Evolutionary conservation across 2,888 invertebrate genomes (phyloP).

Genomic region (Cosmia pyralina): DNA sequence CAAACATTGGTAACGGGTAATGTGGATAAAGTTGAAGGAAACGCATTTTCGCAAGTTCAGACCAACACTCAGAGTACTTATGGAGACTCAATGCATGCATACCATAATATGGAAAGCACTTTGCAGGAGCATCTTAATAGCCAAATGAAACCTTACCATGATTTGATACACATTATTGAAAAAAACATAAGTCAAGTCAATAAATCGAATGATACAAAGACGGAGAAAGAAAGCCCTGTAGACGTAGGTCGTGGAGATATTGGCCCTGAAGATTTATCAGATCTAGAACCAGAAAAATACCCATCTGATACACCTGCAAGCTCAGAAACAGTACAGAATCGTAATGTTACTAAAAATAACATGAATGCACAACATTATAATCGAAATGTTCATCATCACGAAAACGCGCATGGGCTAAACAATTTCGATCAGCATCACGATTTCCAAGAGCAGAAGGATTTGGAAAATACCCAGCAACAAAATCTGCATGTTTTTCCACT

Average conservation of each 20-base stretch:
- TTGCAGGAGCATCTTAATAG: conserved; percentile 23
- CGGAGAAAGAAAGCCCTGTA: conserved; percentile 42
- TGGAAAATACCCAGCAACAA: conserved; percentile 28
- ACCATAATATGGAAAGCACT: conserved; percentile 11
- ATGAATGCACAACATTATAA: conserved; percentile 25
- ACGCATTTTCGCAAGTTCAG: conserved; percentile 25
- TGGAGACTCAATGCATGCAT: conserved; percentile 14
- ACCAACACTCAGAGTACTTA: conserved; percentile 32
- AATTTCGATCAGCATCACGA: conserved; percentile 17
- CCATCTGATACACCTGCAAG: conserved; percentile 12
- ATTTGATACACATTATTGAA: conserved; percentile 8
- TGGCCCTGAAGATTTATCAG: conserved; percentile 63
- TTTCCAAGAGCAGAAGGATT: conserved; percentile 16
- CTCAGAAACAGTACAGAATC: conserved; percentile 42
- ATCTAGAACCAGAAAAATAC: conserved; percentile 18
- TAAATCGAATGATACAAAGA: conserved; percentile 25
- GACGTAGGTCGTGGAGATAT: conserved; percentile 73
- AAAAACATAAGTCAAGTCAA: conserved; percentile 6
- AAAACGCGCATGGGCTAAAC: conserved; percentile 8
- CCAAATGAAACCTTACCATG: conserved; percentile 25
- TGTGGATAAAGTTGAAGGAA: conserved; percentile 23
- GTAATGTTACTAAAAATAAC: conserved; percentile 7
- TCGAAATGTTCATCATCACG: not conserved
- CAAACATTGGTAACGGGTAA: conserved; percentile 39
- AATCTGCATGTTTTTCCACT: conserved; percentile 16